Evolutionary conservation across 2,888 invertebrate species (phyloP).

Genomic region (Cyclophora albipunctata): DNA sequence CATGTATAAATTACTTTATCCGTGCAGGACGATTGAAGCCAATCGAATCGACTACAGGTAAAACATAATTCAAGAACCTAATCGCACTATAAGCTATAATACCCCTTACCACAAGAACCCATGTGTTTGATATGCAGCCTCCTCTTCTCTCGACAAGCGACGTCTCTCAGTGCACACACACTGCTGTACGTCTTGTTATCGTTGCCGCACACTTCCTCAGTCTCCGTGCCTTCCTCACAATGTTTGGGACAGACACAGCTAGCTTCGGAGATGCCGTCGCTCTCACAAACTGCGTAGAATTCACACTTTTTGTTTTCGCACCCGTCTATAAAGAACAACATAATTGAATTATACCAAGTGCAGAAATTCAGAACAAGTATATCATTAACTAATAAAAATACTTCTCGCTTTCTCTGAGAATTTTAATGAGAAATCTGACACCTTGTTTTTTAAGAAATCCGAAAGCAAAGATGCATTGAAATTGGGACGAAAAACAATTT

Average conservation of each 20-base stretch:
- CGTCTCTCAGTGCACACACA: constrained; percentile 87
- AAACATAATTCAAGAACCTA: too few relatives aligned
- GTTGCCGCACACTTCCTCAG: constrained; percentile 87
- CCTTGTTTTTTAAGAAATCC: too few relatives aligned
- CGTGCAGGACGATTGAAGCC: too few relatives aligned
- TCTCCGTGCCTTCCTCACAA: constrained; percentile 75
- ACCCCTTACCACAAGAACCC: constrained; percentile 85
- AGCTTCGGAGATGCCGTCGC: constrained; percentile 74
- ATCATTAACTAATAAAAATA: too few relatives aligned
- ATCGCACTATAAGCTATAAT: too few relatives aligned
- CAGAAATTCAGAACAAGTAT: too few relatives aligned
- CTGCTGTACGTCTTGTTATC: constrained; percentile 90
- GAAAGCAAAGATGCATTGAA: too few relatives aligned
- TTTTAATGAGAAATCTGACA: too few relatives aligned
- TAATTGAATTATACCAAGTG: constrained; percentile 17
- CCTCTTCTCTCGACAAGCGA: constrained; percentile 84
- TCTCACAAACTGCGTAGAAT: constrained; percentile 85
- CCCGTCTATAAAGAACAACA: constrained; percentile 74
- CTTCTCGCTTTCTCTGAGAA: too few relatives aligned
- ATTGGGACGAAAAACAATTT: too few relatives aligned
- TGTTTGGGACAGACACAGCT: constrained; percentile 78
- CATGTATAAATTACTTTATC: too few relatives aligned
- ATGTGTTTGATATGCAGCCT: constrained; percentile 84
- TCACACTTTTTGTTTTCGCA: constrained; percentile 88
- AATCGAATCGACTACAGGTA: too few relatives aligned